Percentiles rank a stretch among this genome's conserved stretches.
Evolutionary conservation across 2,113 vertebrate species (phyloP).

Genomic region (Pycnonotus jocosus): DNA sequence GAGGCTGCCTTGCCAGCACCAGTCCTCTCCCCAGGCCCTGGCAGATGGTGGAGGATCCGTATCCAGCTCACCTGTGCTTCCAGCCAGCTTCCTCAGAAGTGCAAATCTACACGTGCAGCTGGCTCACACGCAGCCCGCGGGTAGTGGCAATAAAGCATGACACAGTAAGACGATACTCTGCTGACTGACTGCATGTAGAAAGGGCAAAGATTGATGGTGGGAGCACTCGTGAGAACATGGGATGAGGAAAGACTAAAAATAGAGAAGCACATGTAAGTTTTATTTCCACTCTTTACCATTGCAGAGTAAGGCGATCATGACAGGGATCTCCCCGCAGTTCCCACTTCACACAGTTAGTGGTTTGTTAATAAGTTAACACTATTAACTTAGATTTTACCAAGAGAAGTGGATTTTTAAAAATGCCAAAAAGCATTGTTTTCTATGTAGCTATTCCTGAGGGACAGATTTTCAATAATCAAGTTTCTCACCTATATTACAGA

Average conservation of each 20-base stretch:
- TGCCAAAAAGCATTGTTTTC: fast-evolving
- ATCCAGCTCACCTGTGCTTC: background rate
- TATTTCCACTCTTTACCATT: background rate
- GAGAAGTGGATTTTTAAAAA: background rate
- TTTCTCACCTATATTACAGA: background rate
- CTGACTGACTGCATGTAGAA: background rate
- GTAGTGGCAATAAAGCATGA: background rate
- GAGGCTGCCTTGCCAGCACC: fast-evolving
- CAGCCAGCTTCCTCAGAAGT: background rate
- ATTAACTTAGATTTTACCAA: background rate
- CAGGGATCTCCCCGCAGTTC: background rate
- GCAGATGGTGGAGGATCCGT: background rate
- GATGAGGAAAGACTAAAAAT: slow-evolving; percentile 41
- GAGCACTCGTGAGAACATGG: background rate
- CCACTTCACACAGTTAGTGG: background rate
- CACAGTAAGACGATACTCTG: background rate
- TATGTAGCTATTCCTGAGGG: background rate
- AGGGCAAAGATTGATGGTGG: background rate
- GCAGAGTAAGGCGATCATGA: background rate
- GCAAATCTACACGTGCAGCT: background rate
- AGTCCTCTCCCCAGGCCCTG: background rate
- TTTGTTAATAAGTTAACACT: background rate
- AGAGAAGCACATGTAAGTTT: background rate
- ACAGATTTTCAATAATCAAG: background rate
- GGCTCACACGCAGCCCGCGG: background rate